Evolutionary conservation across 2,113 vertebrate species (phyloP).

Genomic region (Garra rufa): DNA sequence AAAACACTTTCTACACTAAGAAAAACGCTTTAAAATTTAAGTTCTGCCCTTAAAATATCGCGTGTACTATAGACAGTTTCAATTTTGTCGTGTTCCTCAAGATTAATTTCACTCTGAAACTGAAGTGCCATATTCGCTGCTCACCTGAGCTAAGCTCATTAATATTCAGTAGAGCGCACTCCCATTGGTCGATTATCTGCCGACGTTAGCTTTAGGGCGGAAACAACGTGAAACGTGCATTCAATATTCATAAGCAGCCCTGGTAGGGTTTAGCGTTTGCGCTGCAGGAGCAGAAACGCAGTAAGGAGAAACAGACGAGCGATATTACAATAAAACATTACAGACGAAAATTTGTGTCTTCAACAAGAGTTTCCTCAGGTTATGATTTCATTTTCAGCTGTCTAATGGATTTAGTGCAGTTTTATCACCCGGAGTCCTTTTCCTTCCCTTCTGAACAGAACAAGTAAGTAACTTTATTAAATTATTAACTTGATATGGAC

Average conservation of each 20-base stretch:
- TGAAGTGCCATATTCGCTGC: neutral
- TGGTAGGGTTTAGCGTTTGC: neutral
- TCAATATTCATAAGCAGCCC: neutral
- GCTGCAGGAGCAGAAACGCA: neutral
- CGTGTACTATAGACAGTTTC: neutral
- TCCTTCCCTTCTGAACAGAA: constrained; percentile 2
- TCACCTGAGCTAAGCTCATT: neutral
- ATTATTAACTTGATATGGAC: neutral
- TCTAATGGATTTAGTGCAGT: constrained; percentile 53
- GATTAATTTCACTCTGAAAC: neutral
- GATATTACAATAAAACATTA: neutral
- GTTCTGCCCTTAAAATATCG: neutral
- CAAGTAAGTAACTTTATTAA: constrained; percentile 12
- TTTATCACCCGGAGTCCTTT: constrained; percentile 48
- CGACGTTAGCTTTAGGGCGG: neutral
- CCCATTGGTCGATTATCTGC: neutral
- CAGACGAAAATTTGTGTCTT: neutral
- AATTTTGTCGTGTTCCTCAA: neutral
- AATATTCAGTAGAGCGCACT: neutral
- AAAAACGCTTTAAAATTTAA: neutral
- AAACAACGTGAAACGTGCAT: neutral
- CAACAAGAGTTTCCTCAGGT: neutral
- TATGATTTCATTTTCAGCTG: neutral
- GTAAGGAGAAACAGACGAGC: neutral
- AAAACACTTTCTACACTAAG: neutral